Evolutionary conservation across 2,888 invertebrate genomes (phyloP).

Genomic region (Flexamia atlantica): DNA sequence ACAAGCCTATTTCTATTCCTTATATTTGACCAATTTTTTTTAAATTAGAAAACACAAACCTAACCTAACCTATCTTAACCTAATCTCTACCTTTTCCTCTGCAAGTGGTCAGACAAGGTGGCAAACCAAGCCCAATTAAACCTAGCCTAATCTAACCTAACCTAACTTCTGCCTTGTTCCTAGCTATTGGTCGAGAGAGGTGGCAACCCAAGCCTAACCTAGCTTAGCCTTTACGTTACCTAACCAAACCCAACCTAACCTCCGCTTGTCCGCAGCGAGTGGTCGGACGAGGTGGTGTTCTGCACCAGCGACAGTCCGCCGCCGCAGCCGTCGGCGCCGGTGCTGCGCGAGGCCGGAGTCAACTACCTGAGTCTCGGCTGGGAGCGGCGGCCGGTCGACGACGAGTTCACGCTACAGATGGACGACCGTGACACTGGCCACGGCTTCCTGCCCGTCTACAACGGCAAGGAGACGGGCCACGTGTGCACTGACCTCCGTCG

Average conservation of each 20-base stretch:
- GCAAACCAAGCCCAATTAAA: too few species aligned
- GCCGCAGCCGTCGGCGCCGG: constrained; percentile 86
- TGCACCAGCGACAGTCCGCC: constrained; percentile 91
- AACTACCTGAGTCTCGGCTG: constrained; percentile 84
- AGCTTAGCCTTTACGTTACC: too few species aligned
- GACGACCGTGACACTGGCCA: constrained; percentile 83
- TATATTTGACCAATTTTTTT: too few species aligned
- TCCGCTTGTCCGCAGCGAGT: constrained; percentile 76
- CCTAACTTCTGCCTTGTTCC: too few species aligned
- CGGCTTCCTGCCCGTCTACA: constrained; percentile 88
- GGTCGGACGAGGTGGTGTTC: constrained; percentile 82
- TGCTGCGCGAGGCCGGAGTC: constrained; percentile 81
- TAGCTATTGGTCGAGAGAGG: too few species aligned
- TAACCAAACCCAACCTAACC: not conserved
- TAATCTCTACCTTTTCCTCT: too few species aligned
- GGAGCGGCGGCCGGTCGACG: constrained; percentile 86
- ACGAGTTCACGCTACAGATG: constrained; percentile 91
- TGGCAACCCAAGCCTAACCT: too few species aligned
- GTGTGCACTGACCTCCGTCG: constrained; percentile 83
- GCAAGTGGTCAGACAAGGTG: too few species aligned
- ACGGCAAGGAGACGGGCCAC: constrained; percentile 85
- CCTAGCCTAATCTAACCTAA: too few species aligned
- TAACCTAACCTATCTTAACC: too few species aligned
- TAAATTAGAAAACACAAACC: too few species aligned
- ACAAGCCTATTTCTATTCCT: too few species aligned